Percentiles rank a stretch among this genome's conserved stretches.
phyloP scores from a whole-genome alignment of 2,888 invertebrate species.

The Plusia festucae region DNA sequence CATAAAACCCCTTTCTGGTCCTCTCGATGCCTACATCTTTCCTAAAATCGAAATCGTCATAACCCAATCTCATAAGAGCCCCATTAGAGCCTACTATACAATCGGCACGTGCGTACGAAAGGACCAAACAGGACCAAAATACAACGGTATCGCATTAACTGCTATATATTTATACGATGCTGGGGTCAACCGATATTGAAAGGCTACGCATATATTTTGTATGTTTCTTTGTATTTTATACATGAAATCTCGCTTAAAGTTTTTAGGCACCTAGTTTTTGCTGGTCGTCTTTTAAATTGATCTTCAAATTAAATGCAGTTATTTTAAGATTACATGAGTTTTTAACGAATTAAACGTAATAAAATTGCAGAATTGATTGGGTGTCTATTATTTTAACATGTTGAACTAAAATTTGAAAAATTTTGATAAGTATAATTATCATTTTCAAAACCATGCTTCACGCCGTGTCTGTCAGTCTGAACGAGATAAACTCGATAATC shows the following conservation, averaged over 20 bases:
- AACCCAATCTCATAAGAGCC: constrained; percentile 48
- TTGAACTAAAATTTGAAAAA: too few species aligned
- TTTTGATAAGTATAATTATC: too few species aligned
- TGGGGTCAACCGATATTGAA: constrained; percentile 47
- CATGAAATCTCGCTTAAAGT: constrained; percentile 23
- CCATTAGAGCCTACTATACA: constrained; percentile 48
- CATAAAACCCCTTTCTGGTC: constrained; percentile 12
- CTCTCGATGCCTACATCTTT: constrained; percentile 17
- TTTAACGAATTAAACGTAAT: too few species aligned
- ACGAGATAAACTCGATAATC: too few species aligned
- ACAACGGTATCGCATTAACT: constrained; percentile 62
- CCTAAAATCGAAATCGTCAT: constrained; percentile 33
- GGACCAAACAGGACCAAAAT: constrained; percentile 50
- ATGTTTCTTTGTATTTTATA: constrained; percentile 33
- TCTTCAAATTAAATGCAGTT: background rate
- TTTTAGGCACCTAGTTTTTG: background rate
- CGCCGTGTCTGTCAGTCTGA: too few species aligned
- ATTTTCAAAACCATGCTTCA: too few species aligned
- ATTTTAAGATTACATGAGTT: background rate
- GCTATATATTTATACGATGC: constrained; percentile 53
- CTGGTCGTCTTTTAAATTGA: background rate
- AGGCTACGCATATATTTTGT: constrained; percentile 39
- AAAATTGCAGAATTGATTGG: too few species aligned
- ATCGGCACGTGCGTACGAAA: constrained; percentile 42
- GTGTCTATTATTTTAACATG: too few species aligned